phyloP scores from a whole-genome alignment of 2,797 vertebrate species.

The Eutrigla gurnardus region DNA sequence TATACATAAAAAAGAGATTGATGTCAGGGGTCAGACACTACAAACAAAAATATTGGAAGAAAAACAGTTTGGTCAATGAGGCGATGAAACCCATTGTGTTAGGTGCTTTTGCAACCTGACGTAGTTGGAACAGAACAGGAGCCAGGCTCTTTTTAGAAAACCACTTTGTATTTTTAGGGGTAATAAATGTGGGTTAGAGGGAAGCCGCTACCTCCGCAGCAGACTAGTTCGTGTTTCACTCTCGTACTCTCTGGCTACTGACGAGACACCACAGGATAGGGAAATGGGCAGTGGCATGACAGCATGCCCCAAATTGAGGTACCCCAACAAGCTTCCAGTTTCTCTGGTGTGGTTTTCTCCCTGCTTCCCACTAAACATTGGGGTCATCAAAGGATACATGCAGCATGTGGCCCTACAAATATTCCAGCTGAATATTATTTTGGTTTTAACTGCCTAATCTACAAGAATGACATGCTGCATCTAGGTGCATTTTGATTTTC shows the following conservation, averaged over 20 bases:
- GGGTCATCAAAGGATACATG: slow-evolving; percentile 16
- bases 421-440: slow-evolving; percentile 4
- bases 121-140: slow-evolving; percentile 63
- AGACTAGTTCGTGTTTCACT: slow-evolving; percentile 79
- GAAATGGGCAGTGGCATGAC: slow-evolving; percentile 57
- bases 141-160: slow-evolving; percentile 75
- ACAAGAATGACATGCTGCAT: background rate
- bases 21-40: background rate
- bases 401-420: background rate
- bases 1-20: slow-evolving; percentile 17
- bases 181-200: slow-evolving; percentile 81
- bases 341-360: slow-evolving; percentile 24
- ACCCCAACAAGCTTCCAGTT: slow-evolving; percentile 45
- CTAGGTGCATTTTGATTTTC: slow-evolving; percentile 8
- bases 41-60: slow-evolving; percentile 25
- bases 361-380: background rate
- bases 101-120: slow-evolving; percentile 49
- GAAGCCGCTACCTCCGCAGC: slow-evolving; percentile 64
- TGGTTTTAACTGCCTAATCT: background rate
- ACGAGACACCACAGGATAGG: slow-evolving; percentile 60
- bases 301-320: slow-evolving; percentile 56
- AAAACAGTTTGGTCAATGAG: slow-evolving; percentile 37
- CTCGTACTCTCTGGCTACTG: slow-evolving; percentile 57
- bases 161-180: slow-evolving; percentile 81
- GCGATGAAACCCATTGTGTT: slow-evolving; percentile 27